Conservation (phyloP, 2,797 vertebrate species). For the Synanceia verrucosa region DNA sequence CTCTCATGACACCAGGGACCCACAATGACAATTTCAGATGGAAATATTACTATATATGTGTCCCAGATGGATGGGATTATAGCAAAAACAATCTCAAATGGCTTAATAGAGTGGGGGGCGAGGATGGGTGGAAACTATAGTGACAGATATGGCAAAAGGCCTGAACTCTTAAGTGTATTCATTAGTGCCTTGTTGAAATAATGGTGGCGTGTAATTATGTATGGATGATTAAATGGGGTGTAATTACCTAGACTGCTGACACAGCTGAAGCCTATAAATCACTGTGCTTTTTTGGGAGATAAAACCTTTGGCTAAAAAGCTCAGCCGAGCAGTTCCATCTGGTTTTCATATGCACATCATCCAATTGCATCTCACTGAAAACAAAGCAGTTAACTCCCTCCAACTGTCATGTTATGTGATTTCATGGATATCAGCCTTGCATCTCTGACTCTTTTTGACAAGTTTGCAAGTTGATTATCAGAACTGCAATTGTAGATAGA, state of each 20-base stretch:
- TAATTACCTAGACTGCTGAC: slow-evolving; percentile 69
- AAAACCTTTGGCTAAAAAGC: slow-evolving; percentile 47
- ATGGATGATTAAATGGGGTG: slow-evolving; percentile 52
- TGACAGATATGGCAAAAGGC: slow-evolving; percentile 40
- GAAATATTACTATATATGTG: slow-evolving; percentile 24
- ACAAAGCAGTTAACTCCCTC: slow-evolving; percentile 22
- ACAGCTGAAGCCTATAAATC: slow-evolving; percentile 70
- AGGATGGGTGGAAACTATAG: slow-evolving; percentile 7
- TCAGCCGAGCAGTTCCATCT: slow-evolving; percentile 51
- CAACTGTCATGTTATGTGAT: slow-evolving; percentile 9
- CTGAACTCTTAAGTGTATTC: slow-evolving; percentile 49
- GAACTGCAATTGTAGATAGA: background rate
- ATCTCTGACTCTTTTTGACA: background rate
- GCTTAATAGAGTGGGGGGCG: background rate
- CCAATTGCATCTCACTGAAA: slow-evolving; percentile 17
- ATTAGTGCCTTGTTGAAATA: slow-evolving; percentile 61
- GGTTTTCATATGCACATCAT: slow-evolving; percentile 42
- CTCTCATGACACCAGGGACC: slow-evolving; percentile 24
- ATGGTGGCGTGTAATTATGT: slow-evolving; percentile 55
- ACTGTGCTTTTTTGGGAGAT: slow-evolving; percentile 40
- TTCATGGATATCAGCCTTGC: background rate
- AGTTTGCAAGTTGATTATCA: background rate
- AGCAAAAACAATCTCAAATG: slow-evolving; percentile 30
- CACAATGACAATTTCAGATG: slow-evolving; percentile 38
- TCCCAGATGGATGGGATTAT: slow-evolving; percentile 51